Evolutionary conservation across 2,888 invertebrate genomes (phyloP).

Genomic region (Drosophila differens): DNA sequence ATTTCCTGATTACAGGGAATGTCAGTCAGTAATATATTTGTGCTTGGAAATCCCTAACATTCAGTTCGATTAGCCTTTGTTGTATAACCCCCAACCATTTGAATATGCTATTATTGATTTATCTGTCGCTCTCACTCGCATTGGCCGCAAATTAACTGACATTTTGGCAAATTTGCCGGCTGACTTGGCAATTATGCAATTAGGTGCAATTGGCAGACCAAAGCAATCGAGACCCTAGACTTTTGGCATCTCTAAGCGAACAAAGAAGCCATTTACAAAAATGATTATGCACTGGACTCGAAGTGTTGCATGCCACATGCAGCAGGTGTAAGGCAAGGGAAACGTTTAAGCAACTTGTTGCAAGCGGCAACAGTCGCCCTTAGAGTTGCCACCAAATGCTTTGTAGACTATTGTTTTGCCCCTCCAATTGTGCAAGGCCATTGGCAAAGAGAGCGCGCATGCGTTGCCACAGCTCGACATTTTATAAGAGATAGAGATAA

Average conservation of each 20-base stretch:
- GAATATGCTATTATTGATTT: slow-evolving; percentile 41
- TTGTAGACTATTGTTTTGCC: slow-evolving; percentile 37
- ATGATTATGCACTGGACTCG: background rate
- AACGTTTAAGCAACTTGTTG: slow-evolving; percentile 70
- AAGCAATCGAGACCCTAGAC: slow-evolving; percentile 14
- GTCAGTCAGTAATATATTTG: slow-evolving; percentile 8
- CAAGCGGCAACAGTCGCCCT: slow-evolving; percentile 39
- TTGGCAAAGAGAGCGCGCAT: slow-evolving; percentile 40
- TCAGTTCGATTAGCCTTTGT: slow-evolving; percentile 1
- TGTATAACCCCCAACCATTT: no score
- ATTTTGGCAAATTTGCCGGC: slow-evolving; percentile 74
- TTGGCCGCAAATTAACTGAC: slow-evolving; percentile 63
- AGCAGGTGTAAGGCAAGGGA: slow-evolving; percentile 13
- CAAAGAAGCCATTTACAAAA: slow-evolving; percentile 18
- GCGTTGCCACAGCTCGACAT: slow-evolving; percentile 35
- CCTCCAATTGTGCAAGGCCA: slow-evolving; percentile 5
- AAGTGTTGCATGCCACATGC: slow-evolving; percentile 9
- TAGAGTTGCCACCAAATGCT: slow-evolving; percentile 16
- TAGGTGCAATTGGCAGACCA: slow-evolving; percentile 54
- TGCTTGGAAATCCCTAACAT: slow-evolving; percentile 1
- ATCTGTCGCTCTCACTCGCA: slow-evolving; percentile 29
- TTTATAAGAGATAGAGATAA: slow-evolving; percentile 27
- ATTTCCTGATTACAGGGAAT: background rate
- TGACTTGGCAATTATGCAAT: slow-evolving; percentile 78
- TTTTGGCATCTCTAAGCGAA: slow-evolving; percentile 2